Percentiles rank a stretch among this genome's conserved stretches.
These are phyloP conservation scores for Cottus gobio DNA, from an alignment of 2,113 vertebrate species.

Conservation along the genomic window DNA sequence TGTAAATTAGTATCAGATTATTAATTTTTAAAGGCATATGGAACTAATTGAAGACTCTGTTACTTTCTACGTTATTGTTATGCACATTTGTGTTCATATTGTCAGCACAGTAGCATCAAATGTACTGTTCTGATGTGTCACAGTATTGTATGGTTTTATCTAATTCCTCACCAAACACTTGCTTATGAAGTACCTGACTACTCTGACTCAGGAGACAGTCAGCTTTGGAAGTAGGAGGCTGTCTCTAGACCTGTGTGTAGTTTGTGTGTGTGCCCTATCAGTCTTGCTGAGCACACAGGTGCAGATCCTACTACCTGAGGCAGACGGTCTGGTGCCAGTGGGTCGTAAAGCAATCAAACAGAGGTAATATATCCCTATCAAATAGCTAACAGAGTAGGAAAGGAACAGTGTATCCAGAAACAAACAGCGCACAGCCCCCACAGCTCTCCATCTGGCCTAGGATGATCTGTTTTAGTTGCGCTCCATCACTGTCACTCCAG, in stretches of 20 bases:
- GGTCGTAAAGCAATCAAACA: slow-evolving; percentile 77
- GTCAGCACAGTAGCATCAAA: neutral
- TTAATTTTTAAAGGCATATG: neutral
- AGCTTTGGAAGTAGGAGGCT: slow-evolving; percentile 12
- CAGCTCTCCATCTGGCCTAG: slow-evolving; percentile 20
- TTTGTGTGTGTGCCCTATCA: slow-evolving; percentile 45
- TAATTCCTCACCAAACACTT: neutral
- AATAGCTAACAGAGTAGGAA: slow-evolving; percentile 62
- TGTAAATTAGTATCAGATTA: neutral
- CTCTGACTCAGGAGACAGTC: slow-evolving; percentile 54
- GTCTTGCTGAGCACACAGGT: slow-evolving; percentile 63
- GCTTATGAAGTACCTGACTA: slow-evolving; percentile 27
- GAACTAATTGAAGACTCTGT: neutral
- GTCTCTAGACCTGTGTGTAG: slow-evolving; percentile 22
- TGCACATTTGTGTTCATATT: slow-evolving; percentile 10
- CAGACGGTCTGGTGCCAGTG: slow-evolving; percentile 81
- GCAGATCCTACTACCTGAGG: slow-evolving; percentile 69
- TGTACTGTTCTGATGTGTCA: slow-evolving; percentile 3
- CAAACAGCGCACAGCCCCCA: slow-evolving; percentile 43
- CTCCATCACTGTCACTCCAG: slow-evolving; percentile 59
- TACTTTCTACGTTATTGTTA: neutral
- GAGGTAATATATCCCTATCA: slow-evolving; percentile 66
- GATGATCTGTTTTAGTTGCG: slow-evolving; percentile 45
- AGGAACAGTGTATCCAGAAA: slow-evolving; percentile 47
- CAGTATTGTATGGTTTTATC: neutral